These are phyloP conservation scores for Pitta sordida DNA, from an alignment of 2,113 vertebrate genomes.

Conservation along the genomic window DNA sequence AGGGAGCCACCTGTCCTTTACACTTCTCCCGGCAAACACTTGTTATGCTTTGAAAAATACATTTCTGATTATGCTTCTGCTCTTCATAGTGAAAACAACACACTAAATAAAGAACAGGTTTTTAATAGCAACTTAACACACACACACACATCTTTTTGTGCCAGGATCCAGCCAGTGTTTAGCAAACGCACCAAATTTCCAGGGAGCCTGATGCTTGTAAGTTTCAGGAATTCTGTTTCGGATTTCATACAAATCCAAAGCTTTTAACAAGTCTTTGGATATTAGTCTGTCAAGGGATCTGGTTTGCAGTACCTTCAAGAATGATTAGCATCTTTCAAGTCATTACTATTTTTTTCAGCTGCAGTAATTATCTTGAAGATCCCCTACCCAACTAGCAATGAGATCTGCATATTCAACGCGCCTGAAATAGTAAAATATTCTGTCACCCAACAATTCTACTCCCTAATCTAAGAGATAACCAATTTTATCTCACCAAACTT, in stretches of 20 bases:
- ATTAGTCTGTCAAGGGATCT: neutral
- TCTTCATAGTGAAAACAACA: neutral
- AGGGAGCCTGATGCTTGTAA: neutral
- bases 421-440: neutral
- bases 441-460: neutral
- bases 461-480: neutral
- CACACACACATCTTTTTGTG: neutral
- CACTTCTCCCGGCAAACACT: neutral
- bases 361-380: neutral
- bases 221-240: neutral
- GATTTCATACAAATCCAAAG: neutral
- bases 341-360: neutral
- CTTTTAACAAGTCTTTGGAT: neutral
- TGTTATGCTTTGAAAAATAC: neutral
- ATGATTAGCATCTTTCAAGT: neutral
- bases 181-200: neutral
- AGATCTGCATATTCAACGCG: neutral
- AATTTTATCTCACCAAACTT: neutral
- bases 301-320: neutral
- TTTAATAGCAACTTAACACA: neutral
- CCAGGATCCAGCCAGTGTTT: neutral
- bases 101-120: neutral
- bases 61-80: neutral
- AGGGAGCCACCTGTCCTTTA: neutral
- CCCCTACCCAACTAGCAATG: neutral